Evolutionary conservation across 2,797 vertebrate species (phyloP).

Genomic region (Echiichthys vipera): DNA sequence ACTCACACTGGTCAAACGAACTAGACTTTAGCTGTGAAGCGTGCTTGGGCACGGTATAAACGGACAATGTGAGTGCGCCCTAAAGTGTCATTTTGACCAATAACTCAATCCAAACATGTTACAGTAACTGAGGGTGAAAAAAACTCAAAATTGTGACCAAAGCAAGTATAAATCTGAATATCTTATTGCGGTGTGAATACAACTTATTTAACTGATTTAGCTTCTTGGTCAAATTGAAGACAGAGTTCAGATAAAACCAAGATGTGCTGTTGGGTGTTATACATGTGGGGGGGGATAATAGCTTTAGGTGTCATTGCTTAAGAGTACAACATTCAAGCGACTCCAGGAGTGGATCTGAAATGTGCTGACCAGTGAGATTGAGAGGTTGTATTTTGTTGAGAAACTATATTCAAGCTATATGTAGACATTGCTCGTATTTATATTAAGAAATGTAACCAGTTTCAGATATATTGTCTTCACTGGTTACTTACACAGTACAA

Average conservation of each 20-base stretch:
- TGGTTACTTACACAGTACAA: slow-evolving; percentile 5
- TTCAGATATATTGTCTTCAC: slow-evolving; percentile 9
- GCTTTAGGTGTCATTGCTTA: background rate
- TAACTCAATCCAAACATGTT: background rate
- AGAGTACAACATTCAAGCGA: background rate
- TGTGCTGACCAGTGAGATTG: background rate
- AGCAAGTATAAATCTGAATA: background rate
- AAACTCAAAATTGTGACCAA: background rate
- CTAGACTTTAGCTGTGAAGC: too few species aligned
- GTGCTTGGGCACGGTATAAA: too few species aligned
- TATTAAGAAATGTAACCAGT: background rate
- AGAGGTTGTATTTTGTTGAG: slow-evolving; percentile 18
- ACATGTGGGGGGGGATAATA: background rate
- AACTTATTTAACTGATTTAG: background rate
- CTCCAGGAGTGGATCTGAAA: slow-evolving; percentile 15
- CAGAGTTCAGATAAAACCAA: background rate
- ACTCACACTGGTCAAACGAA: too few species aligned
- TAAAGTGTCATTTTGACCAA: background rate
- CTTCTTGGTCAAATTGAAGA: background rate
- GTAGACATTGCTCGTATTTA: slow-evolving; percentile 22
- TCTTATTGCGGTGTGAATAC: background rate
- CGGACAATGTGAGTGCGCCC: too few species aligned
- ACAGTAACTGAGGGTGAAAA: background rate
- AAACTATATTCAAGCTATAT: slow-evolving; percentile 9
- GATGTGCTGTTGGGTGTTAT: background rate